Evolutionary conservation across 2,888 invertebrate species (phyloP).

Genomic region (Eupithecia tripunctaria): DNA sequence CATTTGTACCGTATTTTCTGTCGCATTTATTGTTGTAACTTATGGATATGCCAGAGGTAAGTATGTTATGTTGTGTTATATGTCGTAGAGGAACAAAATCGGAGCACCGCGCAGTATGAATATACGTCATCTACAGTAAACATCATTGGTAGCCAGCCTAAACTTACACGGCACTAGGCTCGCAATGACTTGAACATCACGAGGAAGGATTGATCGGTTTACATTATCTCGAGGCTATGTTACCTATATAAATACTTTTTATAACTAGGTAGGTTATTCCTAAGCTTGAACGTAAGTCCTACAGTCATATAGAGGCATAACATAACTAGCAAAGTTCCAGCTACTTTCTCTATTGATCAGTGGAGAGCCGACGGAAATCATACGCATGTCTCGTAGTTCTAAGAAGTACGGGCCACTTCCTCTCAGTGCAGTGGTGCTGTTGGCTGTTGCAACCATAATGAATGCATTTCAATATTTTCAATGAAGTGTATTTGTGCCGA

Average conservation of each 20-base stretch:
- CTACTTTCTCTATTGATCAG: constrained; percentile 54
- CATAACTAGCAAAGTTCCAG: neutral
- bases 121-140: too few relatives aligned
- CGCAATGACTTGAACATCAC: neutral
- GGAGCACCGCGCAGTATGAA: too few relatives aligned
- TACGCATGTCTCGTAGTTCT: constrained; percentile 37
- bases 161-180: neutral
- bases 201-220: neutral
- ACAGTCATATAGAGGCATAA: neutral
- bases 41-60: too few relatives aligned
- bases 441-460: constrained; percentile 3
- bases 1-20: too few relatives aligned
- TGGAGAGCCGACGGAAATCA: constrained; percentile 38
- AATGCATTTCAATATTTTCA: constrained; percentile 12
- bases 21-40: too few relatives aligned
- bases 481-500: constrained; percentile 4
- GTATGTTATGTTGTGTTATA: too few relatives aligned
- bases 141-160: too few relatives aligned
- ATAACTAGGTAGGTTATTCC: neutral
- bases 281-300: neutral
- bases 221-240: neutral
- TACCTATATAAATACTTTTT: neutral
- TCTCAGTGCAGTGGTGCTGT: constrained; percentile 3
- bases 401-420: constrained; percentile 39
- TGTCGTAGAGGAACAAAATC: too few relatives aligned